These are phyloP conservation scores for Nyctibius bracteatus DNA, from an alignment of 2,113 vertebrate species.

Conservation along the genomic window DNA sequence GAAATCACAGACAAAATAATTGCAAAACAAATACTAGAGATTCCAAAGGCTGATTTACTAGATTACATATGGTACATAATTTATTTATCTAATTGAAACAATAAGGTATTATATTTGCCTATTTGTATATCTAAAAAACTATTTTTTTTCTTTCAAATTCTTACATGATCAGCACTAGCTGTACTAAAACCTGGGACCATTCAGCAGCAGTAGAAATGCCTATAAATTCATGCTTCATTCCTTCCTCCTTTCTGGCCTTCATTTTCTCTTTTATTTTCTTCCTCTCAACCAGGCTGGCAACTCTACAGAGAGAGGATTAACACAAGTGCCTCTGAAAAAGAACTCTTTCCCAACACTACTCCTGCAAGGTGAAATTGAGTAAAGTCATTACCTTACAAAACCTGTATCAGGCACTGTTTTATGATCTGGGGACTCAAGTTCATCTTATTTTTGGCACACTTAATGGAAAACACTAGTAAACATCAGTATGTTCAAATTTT, in stretches of 20 bases:
- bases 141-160: background rate
- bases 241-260: background rate
- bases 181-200: background rate
- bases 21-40: background rate
- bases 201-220: background rate
- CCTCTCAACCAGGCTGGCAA: background rate
- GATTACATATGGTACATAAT: background rate
- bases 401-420: background rate
- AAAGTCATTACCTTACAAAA: background rate
- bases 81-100: background rate
- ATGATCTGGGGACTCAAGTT: background rate
- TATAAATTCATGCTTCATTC: background rate
- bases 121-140: background rate
- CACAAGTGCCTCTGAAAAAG: background rate
- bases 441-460: background rate
- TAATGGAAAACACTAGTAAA: conserved; percentile 50
- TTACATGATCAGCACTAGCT: background rate
- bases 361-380: background rate
- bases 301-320: background rate
- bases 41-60: background rate
- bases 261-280: background rate
- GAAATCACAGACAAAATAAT: background rate
- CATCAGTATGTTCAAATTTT: conserved; percentile 1
- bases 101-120: background rate
- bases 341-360: background rate